phyloP scores from a whole-genome alignment of 1,140 invertebrate species.

The Drosophila aff. region DNA sequence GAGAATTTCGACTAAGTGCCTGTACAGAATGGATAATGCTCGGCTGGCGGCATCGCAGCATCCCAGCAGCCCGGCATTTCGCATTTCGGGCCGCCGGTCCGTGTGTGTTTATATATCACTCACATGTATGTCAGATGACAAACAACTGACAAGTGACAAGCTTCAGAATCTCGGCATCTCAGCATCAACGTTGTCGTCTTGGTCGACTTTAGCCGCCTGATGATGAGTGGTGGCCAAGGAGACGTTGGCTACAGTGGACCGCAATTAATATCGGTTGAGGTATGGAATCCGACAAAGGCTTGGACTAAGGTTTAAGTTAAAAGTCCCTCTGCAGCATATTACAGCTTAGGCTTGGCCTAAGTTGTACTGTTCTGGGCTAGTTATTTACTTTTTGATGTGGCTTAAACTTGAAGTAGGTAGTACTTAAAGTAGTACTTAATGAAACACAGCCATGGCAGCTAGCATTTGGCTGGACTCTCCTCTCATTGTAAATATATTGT shows the following conservation, averaged over 20 bases:
- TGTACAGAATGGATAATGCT: conserved; percentile 60
- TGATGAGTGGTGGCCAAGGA: conserved; percentile 48
- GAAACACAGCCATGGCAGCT: neutral
- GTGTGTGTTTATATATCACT: conserved; percentile 83
- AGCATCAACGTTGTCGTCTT: conserved; percentile 51
- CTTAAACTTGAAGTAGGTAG: neutral
- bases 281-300: neutral
- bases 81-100: conserved; percentile 48
- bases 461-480: too few relatives aligned
- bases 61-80: conserved; percentile 13
- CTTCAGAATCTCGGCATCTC: conserved; percentile 63
- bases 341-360: neutral
- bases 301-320: neutral
- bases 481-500: neutral
- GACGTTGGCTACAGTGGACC: conserved; percentile 30
- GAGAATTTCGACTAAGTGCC: conserved; percentile 78
- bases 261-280: conserved; percentile 10
- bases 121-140: conserved; percentile 82
- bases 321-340: neutral
- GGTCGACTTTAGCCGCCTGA: conserved; percentile 45
- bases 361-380: neutral
- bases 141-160: conserved; percentile 84
- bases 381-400: neutral
- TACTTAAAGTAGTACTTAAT: neutral
- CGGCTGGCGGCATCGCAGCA: conserved; percentile 19